A percentile compares a stretch with the other conserved stretches of the same genome.
These are phyloP conservation scores for Dendrocincla fuliginosa DNA, from an alignment of 2,797 vertebrate species.

Conservation along the genomic window DNA sequence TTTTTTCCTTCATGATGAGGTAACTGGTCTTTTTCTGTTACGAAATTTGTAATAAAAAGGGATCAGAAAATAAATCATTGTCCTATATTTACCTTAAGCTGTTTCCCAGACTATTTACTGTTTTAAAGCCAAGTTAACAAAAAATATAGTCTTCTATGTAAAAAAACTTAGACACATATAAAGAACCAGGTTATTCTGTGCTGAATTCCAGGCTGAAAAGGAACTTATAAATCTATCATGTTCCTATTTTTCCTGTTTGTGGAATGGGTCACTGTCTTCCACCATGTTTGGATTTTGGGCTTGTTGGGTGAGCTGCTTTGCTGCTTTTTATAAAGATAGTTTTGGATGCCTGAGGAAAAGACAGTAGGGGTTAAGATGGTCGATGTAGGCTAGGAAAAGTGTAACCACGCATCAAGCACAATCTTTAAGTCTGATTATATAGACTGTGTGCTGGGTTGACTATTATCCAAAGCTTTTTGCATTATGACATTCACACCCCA, in stretches of 20 bases:
- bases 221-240: rapidly evolving
- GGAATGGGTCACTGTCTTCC: neutral
- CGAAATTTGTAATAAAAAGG: neutral
- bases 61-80: neutral
- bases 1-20: neutral
- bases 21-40: neutral
- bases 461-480: neutral
- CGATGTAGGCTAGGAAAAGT: neutral
- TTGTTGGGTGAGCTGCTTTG: neutral
- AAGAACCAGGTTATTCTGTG: neutral
- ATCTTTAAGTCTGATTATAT: neutral
- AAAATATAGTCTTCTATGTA: neutral
- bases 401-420: neutral
- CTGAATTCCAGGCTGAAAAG: neutral
- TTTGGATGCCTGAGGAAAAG: neutral
- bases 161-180: rapidly evolving
- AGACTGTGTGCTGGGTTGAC: neutral
- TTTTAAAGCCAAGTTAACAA: neutral
- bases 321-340: neutral
- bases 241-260: neutral
- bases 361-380: neutral
- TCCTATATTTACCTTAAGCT: neutral
- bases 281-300: neutral
- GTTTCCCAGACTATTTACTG: neutral
- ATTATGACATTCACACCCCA: neutral